Conservation (phyloP, 1,140 invertebrate species). For the Trachymyrmex cornetzi region DNA sequence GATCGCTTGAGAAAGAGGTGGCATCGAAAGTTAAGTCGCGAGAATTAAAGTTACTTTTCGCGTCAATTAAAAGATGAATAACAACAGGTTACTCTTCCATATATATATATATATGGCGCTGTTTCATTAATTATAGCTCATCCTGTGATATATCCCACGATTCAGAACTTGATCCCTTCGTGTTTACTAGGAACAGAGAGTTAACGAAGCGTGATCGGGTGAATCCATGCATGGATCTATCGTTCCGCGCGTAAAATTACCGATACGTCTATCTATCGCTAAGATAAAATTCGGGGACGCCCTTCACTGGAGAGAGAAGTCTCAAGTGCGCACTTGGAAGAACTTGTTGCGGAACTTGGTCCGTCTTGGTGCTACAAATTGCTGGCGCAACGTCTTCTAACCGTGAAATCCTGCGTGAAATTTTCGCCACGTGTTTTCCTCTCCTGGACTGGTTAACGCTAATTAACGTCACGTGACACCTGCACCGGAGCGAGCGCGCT, state of each 20-base stretch:
- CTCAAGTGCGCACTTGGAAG: neutral
- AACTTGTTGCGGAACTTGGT: neutral
- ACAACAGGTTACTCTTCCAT: no score
- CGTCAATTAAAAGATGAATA: neutral
- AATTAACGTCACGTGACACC: constrained; percentile 37
- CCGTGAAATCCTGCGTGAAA: constrained; percentile 48
- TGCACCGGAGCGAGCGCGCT: constrained; percentile 40
- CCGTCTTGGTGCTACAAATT: neutral
- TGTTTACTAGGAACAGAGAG: constrained; percentile 3
- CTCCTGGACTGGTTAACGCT: neutral
- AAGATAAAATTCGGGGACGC: neutral
- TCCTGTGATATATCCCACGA: neutral
- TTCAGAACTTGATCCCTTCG: constrained; percentile 8
- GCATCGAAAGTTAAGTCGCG: neutral
- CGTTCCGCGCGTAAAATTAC: neutral
- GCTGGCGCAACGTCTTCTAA: neutral
- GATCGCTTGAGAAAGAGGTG: neutral
- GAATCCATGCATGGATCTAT: constrained; percentile 9
- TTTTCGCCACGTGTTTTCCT: constrained; percentile 16
- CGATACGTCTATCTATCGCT: neutral
- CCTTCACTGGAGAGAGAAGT: neutral
- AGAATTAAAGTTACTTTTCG: neutral
- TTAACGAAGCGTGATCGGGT: constrained; percentile 27
- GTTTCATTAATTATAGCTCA: constrained; percentile 29
- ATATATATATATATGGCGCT: neutral